Conservation (phyloP, 2,113 vertebrate genomes). For the Ailuropoda melanoleuca region DNA sequence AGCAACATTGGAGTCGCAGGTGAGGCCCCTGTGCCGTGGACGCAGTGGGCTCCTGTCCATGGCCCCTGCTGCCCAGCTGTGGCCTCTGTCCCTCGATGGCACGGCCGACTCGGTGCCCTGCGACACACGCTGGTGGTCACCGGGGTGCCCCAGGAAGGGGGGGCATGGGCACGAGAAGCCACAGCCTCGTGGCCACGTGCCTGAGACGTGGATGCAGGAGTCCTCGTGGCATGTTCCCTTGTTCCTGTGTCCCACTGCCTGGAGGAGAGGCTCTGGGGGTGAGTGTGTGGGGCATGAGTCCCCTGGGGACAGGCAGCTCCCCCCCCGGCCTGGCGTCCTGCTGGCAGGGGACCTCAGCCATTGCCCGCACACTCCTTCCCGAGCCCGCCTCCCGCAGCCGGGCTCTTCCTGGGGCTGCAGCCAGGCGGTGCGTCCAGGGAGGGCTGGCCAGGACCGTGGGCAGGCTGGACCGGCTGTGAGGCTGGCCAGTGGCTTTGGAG, state of each 20-base stretch:
- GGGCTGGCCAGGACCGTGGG: not conserved
- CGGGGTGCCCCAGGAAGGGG: accelerated
- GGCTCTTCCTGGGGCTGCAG: not conserved
- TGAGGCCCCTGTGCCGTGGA: not conserved
- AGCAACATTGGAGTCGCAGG: not conserved
- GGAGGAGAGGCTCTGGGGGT: not conserved
- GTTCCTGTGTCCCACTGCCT: not conserved
- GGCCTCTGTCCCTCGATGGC: no score
- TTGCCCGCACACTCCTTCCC: accelerated
- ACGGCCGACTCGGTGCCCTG: accelerated
- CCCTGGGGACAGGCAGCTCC: not conserved
- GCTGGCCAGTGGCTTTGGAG: not conserved
- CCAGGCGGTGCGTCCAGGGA: accelerated
- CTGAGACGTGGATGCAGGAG: accelerated
- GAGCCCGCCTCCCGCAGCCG: not conserved
- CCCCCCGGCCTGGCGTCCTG: not conserved
- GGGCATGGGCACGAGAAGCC: accelerated
- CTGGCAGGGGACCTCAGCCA: not conserved
- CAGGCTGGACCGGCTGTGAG: not conserved
- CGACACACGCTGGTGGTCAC: accelerated
- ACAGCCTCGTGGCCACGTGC: accelerated
- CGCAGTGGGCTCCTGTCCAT: accelerated
- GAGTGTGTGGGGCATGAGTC: accelerated
- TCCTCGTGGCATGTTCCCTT: accelerated
- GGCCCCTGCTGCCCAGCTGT: no score